Evolutionary conservation across 1,140 invertebrate genomes (phyloP).

Genomic region (Chionoecetes opilio): DNA sequence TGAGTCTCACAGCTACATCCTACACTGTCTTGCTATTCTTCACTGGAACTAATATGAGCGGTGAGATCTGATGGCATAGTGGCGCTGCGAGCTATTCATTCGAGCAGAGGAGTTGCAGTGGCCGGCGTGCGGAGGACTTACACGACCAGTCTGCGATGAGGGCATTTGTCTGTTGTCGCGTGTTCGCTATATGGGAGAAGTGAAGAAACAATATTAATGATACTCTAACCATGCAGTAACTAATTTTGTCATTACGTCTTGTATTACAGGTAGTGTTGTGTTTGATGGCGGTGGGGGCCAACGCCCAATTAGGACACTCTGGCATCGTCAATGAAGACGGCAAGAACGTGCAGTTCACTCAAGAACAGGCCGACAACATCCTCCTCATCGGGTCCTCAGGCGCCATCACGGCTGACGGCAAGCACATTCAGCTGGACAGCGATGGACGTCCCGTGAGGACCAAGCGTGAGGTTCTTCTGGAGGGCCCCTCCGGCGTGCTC

Average conservation of each 20-base stretch:
- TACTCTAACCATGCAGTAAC: no score
- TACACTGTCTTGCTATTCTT: no score
- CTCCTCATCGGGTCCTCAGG: background rate
- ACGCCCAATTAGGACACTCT: background rate
- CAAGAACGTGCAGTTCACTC: background rate
- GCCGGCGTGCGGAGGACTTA: no score
- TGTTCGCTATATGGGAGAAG: no score
- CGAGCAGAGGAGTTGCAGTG: no score
- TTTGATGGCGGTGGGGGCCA: background rate
- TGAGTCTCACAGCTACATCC: background rate
- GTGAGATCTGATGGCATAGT: no score
- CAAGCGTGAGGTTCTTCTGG: background rate
- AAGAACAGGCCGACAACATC: background rate
- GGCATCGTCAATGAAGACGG: constrained; percentile 48
- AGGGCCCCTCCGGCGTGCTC: constrained; percentile 46
- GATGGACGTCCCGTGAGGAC: background rate
- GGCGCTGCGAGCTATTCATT: no score
- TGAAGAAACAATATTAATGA: no score
- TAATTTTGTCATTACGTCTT: background rate
- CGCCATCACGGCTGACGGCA: background rate
- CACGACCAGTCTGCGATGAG: no score
- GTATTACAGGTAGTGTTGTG: background rate
- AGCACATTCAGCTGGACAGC: background rate
- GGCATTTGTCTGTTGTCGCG: no score
- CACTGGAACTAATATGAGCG: no score